Evolutionary conservation across 2,888 invertebrate genomes (phyloP).

Genomic region (Leucania comma): DNA sequence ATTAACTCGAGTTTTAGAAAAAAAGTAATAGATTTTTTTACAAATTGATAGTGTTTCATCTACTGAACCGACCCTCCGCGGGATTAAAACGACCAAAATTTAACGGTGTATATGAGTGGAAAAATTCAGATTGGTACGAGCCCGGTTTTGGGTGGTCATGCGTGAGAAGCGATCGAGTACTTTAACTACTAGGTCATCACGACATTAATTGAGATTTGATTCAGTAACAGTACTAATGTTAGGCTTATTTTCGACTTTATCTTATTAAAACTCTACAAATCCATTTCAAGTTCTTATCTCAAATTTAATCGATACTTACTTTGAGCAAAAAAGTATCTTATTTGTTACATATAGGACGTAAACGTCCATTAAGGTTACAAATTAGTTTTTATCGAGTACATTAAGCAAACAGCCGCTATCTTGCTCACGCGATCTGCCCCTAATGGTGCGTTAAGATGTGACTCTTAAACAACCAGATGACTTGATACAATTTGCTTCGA

Average conservation of each 20-base stretch:
- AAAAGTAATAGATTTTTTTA: too few species aligned
- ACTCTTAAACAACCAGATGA: slow-evolving; percentile 82
- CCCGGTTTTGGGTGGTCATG: too few species aligned
- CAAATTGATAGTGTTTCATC: too few species aligned
- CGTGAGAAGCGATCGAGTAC: too few species aligned
- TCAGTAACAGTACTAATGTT: not conserved
- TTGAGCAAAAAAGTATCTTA: slow-evolving; percentile 13
- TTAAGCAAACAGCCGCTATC: slow-evolving; percentile 86
- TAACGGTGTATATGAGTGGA: too few species aligned
- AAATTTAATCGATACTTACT: not conserved
- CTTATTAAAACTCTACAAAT: not conserved
- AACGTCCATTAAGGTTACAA: slow-evolving; percentile 71
- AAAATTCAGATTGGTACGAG: too few species aligned
- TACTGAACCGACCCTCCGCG: too few species aligned
- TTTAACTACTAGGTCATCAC: too few species aligned
- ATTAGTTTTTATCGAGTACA: slow-evolving; percentile 86
- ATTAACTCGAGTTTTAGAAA: too few species aligned
- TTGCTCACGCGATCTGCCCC: slow-evolving; percentile 85
- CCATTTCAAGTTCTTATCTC: not conserved
- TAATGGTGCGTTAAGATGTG: slow-evolving; percentile 87
- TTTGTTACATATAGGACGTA: slow-evolving; percentile 26
- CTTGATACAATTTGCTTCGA: slow-evolving; percentile 82
- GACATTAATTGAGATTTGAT: not conserved
- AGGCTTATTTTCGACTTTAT: not conserved
- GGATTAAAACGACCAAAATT: too few species aligned